These are phyloP conservation scores for Ypsolopha scabrella DNA, from an alignment of 2,888 invertebrate genomes.

Conservation along the genomic window DNA sequence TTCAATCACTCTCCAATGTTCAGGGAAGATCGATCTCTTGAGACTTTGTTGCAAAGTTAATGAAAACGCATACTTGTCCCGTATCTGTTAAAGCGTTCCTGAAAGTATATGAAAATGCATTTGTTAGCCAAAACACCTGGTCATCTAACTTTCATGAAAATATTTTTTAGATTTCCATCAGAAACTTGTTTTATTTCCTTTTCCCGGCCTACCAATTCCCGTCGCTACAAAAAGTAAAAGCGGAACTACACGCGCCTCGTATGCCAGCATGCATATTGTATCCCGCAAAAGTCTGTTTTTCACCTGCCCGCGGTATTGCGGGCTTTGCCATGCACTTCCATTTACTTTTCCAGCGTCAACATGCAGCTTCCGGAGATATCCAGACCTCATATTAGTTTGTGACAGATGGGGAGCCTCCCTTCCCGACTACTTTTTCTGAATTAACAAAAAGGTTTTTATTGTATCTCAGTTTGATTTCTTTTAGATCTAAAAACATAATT, in stretches of 20 bases:
- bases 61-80: too few species aligned
- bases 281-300: not conserved
- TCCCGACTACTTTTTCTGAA: not conserved
- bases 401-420: not conserved
- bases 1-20: conserved; percentile 50
- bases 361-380: not conserved
- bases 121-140: too few species aligned
- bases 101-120: too few species aligned
- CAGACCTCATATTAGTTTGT: not conserved
- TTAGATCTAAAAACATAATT: not conserved
- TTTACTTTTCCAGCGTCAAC: not conserved
- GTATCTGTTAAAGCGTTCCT: too few species aligned
- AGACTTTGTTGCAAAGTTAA: too few species aligned
- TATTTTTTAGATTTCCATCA: too few species aligned
- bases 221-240: not conserved
- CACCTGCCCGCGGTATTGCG: not conserved
- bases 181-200: too few species aligned
- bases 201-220: too few species aligned
- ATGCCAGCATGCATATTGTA: not conserved
- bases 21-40: not conserved
- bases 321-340: conserved; percentile 1
- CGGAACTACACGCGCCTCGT: not conserved
- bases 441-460: not conserved
- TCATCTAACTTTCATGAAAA: too few species aligned
- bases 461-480: not conserved